phyloP scores from a whole-genome alignment of 2,113 vertebrate species.

The Leptobrachium leishanense region DNA sequence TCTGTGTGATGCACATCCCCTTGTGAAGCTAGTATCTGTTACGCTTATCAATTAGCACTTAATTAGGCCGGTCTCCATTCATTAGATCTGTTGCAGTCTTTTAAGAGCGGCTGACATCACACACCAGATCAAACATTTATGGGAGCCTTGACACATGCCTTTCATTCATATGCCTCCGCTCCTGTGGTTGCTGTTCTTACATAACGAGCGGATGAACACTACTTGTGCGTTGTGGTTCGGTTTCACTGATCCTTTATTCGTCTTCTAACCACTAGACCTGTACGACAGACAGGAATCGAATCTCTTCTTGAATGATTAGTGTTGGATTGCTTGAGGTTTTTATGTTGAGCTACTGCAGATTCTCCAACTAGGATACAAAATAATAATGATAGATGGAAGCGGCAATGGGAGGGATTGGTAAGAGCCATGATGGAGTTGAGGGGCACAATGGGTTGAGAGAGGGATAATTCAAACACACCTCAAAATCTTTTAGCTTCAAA shows the following conservation, averaged over 20 bases:
- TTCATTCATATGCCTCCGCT: not conserved
- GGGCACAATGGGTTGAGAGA: too few species aligned
- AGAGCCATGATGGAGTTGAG: too few species aligned
- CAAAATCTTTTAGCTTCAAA: too few species aligned
- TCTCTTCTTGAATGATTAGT: too few species aligned
- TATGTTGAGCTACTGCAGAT: too few species aligned
- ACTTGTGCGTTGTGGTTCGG: not conserved
- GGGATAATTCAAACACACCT: too few species aligned
- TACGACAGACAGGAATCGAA: not conserved
- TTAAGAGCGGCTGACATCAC: slow-evolving; percentile 14
- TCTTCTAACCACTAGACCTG: not conserved
- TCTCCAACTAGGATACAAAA: too few species aligned
- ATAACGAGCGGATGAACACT: not conserved
- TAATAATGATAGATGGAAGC: too few species aligned
- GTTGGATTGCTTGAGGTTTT: too few species aligned
- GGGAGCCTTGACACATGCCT: slow-evolving; percentile 15
- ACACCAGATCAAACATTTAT: slow-evolving; percentile 31
- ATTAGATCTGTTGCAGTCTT: slow-evolving; percentile 9
- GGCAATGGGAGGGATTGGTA: too few species aligned
- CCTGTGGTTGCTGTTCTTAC: not conserved
- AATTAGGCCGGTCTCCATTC: slow-evolving; percentile 14
- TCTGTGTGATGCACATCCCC: not conserved
- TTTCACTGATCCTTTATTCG: not conserved
- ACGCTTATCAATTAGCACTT: slow-evolving; percentile 7
- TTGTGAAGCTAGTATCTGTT: not conserved